Base-by-base conservation (phyloP, 2,113 vertebrate genomes). In the Tichodroma muraria region DNA sequence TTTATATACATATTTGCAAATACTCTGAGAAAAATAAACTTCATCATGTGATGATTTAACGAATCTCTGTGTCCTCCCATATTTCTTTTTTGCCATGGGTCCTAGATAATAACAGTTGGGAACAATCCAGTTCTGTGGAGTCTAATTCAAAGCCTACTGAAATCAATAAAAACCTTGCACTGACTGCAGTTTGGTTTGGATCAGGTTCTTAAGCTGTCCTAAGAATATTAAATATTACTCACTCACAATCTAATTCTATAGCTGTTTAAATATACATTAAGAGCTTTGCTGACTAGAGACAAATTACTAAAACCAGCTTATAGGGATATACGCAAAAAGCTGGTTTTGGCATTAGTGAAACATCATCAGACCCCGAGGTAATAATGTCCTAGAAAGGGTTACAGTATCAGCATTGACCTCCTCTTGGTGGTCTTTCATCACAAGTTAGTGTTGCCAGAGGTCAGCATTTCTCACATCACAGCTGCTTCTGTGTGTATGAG, bases 231-330 rank as follows among this genome's bases (percentile, higher is more conserved):
- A 93, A 94, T 94, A 88, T 88, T 94, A 61, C 52, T 73, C 81
- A 65, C 54, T 89, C 76, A 66, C 80, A 35, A 80, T 81, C 38
- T 86, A 81, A 75, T 88, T 84, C 69, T 80, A 88, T 52, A 85
- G 75, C 84, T 94, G 75, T 94, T 96, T 88, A 95, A 97, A 94
- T 82, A 93, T 63, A 93, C 79, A 94, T 93, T 95, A 94, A 95
- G 78, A 16, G 73, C 84, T 97, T 88, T 93, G 78, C 75, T 95
- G 93, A 93, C 84, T 77, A 63, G 20, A 69, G 78, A 80, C 27
- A 87, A 91, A 89, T 42, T 72, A 54, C 59, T 88, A 80, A 85
- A 91, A 69, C 42, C 75, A 89, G 54, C 35, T 85, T 77, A 81
- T 8, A 77, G 38, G 31, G 60, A 66, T 80, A 82, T 68, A 77